Conservation (phyloP, 2,888 invertebrate species). For the Synanthedon myopaeformis region DNA sequence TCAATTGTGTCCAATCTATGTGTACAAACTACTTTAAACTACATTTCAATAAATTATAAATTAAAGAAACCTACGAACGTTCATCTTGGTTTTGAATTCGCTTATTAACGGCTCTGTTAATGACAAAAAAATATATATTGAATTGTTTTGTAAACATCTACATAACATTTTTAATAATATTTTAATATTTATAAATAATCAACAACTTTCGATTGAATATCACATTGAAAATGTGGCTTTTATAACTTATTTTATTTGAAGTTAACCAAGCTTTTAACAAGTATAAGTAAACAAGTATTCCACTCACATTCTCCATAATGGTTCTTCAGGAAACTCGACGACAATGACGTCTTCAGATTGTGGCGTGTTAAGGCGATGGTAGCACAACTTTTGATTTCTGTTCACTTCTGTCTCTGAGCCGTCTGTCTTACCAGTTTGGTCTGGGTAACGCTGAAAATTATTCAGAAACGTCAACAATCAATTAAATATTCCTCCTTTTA, state of each 20-base stretch:
- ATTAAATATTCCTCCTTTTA: neutral
- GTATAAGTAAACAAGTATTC: neutral
- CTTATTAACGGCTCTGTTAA: conserved; percentile 34
- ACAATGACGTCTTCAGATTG: conserved; percentile 89
- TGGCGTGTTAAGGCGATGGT: conserved; percentile 87
- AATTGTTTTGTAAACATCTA: too few species aligned
- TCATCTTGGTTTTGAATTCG: conserved; percentile 27
- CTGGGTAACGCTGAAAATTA: conserved; percentile 78
- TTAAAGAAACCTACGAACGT: conserved; percentile 18
- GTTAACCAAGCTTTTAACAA: too few species aligned
- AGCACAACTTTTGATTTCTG: conserved; percentile 93
- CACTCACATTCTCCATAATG: conserved; percentile 90
- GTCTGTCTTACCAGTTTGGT: conserved; percentile 85
- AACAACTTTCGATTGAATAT: too few species aligned
- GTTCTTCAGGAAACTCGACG: conserved; percentile 91
- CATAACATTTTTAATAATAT: too few species aligned
- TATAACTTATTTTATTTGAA: too few species aligned
- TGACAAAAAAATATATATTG: conserved; percentile 11
- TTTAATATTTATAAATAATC: too few species aligned
- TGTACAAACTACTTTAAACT: neutral
- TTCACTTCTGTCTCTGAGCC: conserved; percentile 92
- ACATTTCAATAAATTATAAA: neutral
- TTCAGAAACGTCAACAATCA: too few species aligned
- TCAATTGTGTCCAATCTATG: too few species aligned
- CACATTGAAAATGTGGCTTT: too few species aligned